Evolutionary conservation across 2,888 invertebrate species (phyloP).

Genomic region (Yponomeuta cagnagella): DNA sequence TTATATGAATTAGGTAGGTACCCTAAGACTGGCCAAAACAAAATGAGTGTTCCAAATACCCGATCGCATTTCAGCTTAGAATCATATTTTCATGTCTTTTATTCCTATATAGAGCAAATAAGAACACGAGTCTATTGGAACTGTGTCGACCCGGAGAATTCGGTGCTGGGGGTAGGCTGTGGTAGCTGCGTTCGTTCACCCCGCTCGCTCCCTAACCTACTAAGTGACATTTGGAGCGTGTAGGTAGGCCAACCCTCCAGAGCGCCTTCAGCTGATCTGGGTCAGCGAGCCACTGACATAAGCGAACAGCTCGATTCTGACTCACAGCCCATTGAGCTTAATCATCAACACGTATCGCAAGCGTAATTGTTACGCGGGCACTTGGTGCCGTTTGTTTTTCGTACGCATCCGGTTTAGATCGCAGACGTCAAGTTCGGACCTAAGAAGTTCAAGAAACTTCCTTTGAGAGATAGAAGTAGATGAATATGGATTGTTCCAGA

Average conservation of each 20-base stretch:
- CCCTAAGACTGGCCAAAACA: not conserved
- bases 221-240: slow-evolving; percentile 66
- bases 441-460: not conserved
- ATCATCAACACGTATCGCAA: slow-evolving; percentile 45
- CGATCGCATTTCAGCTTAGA: not conserved
- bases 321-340: slow-evolving; percentile 32
- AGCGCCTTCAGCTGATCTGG: slow-evolving; percentile 7
- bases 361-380: slow-evolving; percentile 9
- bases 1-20: no score
- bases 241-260: slow-evolving; percentile 43
- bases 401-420: slow-evolving; percentile 3
- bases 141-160: slow-evolving; percentile 43
- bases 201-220: slow-evolving; percentile 71
- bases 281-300: slow-evolving; percentile 43
- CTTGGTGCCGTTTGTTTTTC: not conserved
- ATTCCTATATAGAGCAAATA: not conserved
- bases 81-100: not conserved
- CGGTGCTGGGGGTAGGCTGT: slow-evolving; percentile 36
- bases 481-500: not conserved
- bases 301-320: slow-evolving; percentile 25
- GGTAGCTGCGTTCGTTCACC: slow-evolving; percentile 56
- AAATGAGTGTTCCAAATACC: not conserved
- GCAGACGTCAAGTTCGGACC: no score
- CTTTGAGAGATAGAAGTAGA: not conserved
- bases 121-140: not conserved